Base-by-base conservation (phyloP, 2,113 vertebrate genomes). In the Lepisosteus osseus region DNA sequence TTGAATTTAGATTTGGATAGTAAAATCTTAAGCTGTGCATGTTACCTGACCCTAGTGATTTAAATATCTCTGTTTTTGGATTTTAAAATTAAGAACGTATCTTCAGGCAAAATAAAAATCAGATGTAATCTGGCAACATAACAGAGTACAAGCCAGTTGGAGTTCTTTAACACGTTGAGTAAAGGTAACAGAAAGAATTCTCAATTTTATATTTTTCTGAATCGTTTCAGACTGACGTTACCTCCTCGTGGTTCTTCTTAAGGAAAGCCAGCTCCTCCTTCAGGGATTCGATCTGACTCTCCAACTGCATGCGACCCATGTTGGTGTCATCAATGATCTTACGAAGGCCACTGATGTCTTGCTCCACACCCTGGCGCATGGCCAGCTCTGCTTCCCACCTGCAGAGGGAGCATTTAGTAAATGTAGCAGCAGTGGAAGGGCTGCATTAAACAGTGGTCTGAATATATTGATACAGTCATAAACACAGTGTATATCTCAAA, bases 171-270 rank as follows among this genome's bases (percentile, higher is more conserved):
- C 29, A 29, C 29, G 29, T 29, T 2, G 2, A 29, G 29, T 29
- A 29, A 29, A 29, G 29, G 29, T 29, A 29, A 29, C 29, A 29
- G 29, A 29, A 29, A 29, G 29, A 29, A 29, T 29, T 29, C 29
- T 29, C 29, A 29, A 29, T 29, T 29, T 29, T 29, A 29, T 29
- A 29, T 29, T 29, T 29, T 2, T 29, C 2, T 29, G 29, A 29
- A 29, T 29, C 29, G 29, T 29, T 29, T 29, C 29, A 29, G 29
- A 1, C 29, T 29, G 29, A 2, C 29, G 1, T 87, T 72, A 93
- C 92, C 11, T 90, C 69, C 17, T 84, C 71, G 76, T 94, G 93
- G 2, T 88, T 89, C 14, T 54, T n/a, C 61, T 89, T 72, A 0
- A 93, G 76, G 7, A 72, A 76, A 0, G 57, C 70, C 0, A 93